Percentiles rank a stretch among this genome's conserved stretches.
Evolutionary conservation across 2,888 invertebrate species (phyloP).

Genomic region (Philereme transversata): DNA sequence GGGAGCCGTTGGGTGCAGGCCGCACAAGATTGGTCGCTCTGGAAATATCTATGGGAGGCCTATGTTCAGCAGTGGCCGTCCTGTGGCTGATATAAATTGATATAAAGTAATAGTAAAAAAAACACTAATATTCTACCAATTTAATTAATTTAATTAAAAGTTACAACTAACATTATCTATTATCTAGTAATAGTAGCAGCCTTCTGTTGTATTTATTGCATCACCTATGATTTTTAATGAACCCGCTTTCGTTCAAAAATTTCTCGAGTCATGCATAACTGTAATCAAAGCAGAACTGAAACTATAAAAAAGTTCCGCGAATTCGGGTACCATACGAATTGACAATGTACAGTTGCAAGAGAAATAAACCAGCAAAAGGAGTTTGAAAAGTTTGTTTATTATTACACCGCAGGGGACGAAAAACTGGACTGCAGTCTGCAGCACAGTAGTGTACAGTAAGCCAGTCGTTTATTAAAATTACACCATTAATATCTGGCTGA

Average conservation of each 20-base stretch:
- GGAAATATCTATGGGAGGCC: too few species aligned
- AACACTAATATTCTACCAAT: too few species aligned
- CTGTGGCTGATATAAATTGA: too few species aligned
- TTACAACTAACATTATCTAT: too few species aligned
- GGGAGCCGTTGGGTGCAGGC: too few species aligned
- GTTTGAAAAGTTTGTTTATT: slow-evolving; percentile 14
- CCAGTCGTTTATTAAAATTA: slow-evolving; percentile 1
- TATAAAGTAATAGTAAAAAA: too few species aligned
- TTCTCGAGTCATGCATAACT: slow-evolving; percentile 6
- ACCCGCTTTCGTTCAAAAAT: background rate
- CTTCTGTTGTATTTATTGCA: too few species aligned
- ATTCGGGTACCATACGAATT: slow-evolving; percentile 11
- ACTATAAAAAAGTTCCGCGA: slow-evolving; percentile 11
- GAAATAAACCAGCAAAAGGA: slow-evolving; percentile 12
- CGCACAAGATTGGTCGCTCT: too few species aligned
- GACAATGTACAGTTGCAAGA: slow-evolving; percentile 13
- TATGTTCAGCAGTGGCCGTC: too few species aligned
- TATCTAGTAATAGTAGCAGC: too few species aligned
- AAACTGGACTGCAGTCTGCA: slow-evolving; percentile 6
- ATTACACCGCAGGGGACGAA: slow-evolving; percentile 6
- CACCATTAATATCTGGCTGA: background rate
- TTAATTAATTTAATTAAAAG: too few species aligned
- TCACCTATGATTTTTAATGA: too few species aligned
- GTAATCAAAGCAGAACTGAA: slow-evolving; percentile 15
- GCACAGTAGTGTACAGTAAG: slow-evolving; percentile 2